Evolutionary conservation across 2,113 vertebrate genomes (phyloP), one percentile per base, ranked within the genome.

Genomic region (Chelonoidis abingdonii): DNA sequence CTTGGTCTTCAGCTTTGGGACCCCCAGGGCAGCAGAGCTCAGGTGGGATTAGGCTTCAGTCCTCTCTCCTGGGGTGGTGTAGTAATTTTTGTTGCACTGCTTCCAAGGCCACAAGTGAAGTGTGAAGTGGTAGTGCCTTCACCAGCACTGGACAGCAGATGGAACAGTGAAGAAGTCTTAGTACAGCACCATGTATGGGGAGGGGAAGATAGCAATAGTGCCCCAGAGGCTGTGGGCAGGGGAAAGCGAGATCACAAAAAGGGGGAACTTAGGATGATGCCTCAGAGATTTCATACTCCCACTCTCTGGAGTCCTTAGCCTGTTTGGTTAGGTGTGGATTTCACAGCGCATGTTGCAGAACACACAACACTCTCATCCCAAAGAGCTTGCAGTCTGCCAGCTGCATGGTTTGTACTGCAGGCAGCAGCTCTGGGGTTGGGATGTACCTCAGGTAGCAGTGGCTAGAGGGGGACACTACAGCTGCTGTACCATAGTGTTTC

Each of bases 111-210:
- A 41, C 72, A 24, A 85, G 41, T 8, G 57, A 53, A 83, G 83
- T 11, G 21, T 1, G 19, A 17, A 3, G 29, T 5, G 8, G 62
- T 31, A 29, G 25, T 17, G 0, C 4, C 38, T 22, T 57, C 80
- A 76, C 29, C 8, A 86, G 59, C 69, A 87, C 84, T 2, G 5
- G 22, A 69, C 76, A 38, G 1, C 52, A 87, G 82, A 88, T 44
- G 27, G n/a, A 87, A 57, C 52, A 19, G 52, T 90, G 82, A n/a
- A 35, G 22, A 50, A 3, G n/a, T 25, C 50, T 21, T 52, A 1
- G 16, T 0, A 2, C 19, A 50, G 38, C 41, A 19, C 5, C 19
- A 3, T 19, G 69, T n/a, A 44, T 3, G 2, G 54, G 7, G 3
- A 59, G 41, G 0, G 29, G 2, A 65, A 38, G 52, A 29, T 53